Evolutionary conservation across 2,113 vertebrate species (phyloP).

Genomic region (Todiramphus chloris): DNA sequence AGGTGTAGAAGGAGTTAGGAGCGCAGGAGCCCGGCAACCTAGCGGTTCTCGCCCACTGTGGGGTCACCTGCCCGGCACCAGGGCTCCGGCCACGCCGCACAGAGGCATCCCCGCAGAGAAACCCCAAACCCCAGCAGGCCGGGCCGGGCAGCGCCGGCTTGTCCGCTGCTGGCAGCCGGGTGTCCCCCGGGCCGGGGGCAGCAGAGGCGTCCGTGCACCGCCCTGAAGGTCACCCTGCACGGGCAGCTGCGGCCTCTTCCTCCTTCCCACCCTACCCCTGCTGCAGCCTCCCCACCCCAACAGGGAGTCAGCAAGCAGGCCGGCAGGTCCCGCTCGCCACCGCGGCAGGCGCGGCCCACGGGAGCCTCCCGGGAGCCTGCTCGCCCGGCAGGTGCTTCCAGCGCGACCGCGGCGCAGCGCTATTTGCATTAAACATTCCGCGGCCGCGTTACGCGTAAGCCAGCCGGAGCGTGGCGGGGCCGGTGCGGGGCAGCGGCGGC

Average conservation of each 20-base stretch:
- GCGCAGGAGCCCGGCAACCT: too few species aligned
- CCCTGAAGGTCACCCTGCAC: neutral
- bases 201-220: neutral
- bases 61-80: neutral
- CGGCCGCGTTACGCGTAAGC: neutral
- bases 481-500: neutral
- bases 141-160: too few species aligned
- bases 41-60: neutral
- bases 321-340: neutral
- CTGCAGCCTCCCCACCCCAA: neutral
- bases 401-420: neutral
- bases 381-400: neutral
- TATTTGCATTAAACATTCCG: neutral
- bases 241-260: neutral
- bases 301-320: neutral
- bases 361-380: neutral
- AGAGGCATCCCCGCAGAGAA: too few species aligned
- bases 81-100: neutral
- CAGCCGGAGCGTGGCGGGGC: neutral
- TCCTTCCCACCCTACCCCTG: neutral
- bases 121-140: too few species aligned
- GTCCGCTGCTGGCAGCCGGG: neutral
- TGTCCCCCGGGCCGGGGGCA: neutral
- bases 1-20: neutral
- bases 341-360: too few species aligned